A percentile compares a stretch with the other conserved stretches of the same genome.
phyloP scores from a whole-genome alignment of 2,888 invertebrate genomes.

The Drosophila prolongata region DNA sequence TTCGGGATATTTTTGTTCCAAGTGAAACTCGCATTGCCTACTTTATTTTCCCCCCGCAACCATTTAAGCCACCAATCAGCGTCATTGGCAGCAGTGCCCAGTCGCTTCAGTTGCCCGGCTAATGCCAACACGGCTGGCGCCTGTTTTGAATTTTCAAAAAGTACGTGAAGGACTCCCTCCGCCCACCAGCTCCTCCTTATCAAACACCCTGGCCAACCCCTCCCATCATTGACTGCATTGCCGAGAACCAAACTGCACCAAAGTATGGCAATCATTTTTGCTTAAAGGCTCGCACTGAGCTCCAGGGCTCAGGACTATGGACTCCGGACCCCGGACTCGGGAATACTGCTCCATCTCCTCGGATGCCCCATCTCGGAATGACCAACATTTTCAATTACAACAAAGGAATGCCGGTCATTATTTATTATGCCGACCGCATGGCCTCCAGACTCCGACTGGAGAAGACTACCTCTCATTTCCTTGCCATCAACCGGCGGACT shows the following conservation, averaged over 20 bases:
- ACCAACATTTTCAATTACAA: constrained; percentile 83
- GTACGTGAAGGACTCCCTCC: constrained; percentile 65
- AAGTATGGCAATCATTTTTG: constrained; percentile 82
- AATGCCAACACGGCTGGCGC: constrained; percentile 72
- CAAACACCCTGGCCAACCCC: background rate
- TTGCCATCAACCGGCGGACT: constrained; percentile 7
- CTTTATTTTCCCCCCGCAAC: constrained; percentile 22
- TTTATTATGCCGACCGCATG: constrained; percentile 81
- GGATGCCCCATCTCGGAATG: constrained; percentile 64
- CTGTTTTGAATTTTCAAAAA: constrained; percentile 80
- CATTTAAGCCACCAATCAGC: constrained; percentile 79
- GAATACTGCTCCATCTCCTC: constrained; percentile 5
- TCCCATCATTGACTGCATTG: constrained; percentile 34
- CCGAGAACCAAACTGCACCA: constrained; percentile 67
- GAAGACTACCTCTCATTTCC: constrained; percentile 18
- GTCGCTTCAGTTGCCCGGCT: constrained; percentile 50
- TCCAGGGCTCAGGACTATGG: constrained; percentile 27
- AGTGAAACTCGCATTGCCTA: constrained; percentile 4
- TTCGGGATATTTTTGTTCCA: background rate
- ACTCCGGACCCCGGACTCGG: constrained; percentile 14
- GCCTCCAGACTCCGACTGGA: constrained; percentile 54
- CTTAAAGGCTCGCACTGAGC: constrained; percentile 70
- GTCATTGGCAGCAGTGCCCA: constrained; percentile 61
- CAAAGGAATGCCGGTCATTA: constrained; percentile 81
- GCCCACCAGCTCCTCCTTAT: constrained; percentile 2